These are phyloP conservation scores for Tetraneura akinire DNA, from an alignment of 1,140 invertebrate genomes.

Conservation along the genomic window DNA sequence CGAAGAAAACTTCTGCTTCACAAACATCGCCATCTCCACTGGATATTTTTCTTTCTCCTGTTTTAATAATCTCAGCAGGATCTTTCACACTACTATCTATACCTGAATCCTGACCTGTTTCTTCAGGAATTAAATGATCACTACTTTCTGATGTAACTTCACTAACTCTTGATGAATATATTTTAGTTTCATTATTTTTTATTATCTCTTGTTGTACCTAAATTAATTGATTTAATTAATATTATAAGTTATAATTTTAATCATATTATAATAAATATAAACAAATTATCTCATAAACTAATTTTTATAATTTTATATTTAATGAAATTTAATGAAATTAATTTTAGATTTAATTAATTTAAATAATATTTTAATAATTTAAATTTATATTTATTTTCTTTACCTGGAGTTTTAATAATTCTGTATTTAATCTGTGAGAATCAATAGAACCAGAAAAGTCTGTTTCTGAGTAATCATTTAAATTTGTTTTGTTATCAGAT, in stretches of 20 bases:
- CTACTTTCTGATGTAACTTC: conserved; percentile 44
- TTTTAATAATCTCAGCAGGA: neutral
- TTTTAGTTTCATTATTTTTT: conserved; percentile 32
- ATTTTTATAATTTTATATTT: no score
- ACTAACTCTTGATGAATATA: conserved; percentile 19
- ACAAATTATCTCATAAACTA: no score
- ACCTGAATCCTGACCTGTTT: conserved; percentile 45
- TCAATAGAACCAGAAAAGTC: conserved; percentile 37
- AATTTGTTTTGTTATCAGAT: conserved; percentile 11
- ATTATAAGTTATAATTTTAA: no score
- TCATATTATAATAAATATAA: no score
- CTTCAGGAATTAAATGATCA: conserved; percentile 46
- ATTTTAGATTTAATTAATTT: no score
- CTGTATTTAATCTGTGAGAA: conserved; percentile 25
- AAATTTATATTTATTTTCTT: no score
- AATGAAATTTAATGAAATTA: neutral
- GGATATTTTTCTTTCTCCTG: neutral
- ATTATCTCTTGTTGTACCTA: conserved; percentile 16
- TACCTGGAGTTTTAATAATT: conserved; percentile 48
- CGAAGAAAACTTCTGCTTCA: conserved; percentile 43
- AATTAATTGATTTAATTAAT: neutral
- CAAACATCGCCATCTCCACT: conserved; percentile 6
- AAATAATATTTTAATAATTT: neutral
- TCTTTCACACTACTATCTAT: conserved; percentile 43
- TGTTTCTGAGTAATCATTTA: conserved; percentile 37